These are phyloP conservation scores for Triplophysa tibetana DNA, from an alignment of 2,113 vertebrate genomes.

Conservation along the genomic window DNA sequence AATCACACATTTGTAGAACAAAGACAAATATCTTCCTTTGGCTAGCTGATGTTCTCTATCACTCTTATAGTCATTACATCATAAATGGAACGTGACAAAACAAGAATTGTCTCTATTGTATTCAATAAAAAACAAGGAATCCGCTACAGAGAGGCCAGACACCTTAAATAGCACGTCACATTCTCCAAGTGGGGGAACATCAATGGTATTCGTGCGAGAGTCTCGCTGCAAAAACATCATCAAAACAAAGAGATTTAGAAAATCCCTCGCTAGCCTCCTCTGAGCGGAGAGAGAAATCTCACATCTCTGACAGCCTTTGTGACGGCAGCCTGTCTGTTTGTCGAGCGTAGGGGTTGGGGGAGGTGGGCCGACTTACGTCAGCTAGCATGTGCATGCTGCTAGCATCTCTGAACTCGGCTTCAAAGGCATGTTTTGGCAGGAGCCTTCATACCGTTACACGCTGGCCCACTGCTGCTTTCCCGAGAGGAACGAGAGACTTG, in stretches of 20 bases:
- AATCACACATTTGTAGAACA: conserved; percentile 14
- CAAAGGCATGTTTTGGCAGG: conserved; percentile 58
- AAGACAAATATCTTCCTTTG: neutral
- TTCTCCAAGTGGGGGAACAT: conserved; percentile 37
- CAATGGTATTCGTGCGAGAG: conserved; percentile 15
- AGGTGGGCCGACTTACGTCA: conserved; percentile 48
- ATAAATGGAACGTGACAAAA: conserved; percentile 1
- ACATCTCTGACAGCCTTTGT: conserved; percentile 45
- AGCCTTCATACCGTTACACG: conserved; percentile 51
- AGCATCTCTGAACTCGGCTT: conserved; percentile 60
- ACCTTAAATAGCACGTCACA: conserved; percentile 29
- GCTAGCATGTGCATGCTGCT: conserved; percentile 45
- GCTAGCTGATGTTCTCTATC: conserved; percentile 7
- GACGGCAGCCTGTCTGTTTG: conserved; percentile 36
- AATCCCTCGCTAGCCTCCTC: conserved; percentile 19
- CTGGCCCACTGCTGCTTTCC: conserved; percentile 49
- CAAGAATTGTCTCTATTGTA: neutral
- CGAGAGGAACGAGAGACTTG: conserved; percentile 30
- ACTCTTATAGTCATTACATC: conserved; percentile 1
- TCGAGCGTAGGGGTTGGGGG: conserved; percentile 21
- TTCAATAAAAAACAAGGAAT: neutral
- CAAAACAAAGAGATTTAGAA: conserved; percentile 49
- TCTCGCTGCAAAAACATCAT: conserved; percentile 30
- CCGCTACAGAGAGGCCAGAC: conserved; percentile 16
- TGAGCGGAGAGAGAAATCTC: conserved; percentile 35